phyloP scores from a whole-genome alignment of 2,888 invertebrate genomes.

The Polydrusus pterygomalis region DNA sequence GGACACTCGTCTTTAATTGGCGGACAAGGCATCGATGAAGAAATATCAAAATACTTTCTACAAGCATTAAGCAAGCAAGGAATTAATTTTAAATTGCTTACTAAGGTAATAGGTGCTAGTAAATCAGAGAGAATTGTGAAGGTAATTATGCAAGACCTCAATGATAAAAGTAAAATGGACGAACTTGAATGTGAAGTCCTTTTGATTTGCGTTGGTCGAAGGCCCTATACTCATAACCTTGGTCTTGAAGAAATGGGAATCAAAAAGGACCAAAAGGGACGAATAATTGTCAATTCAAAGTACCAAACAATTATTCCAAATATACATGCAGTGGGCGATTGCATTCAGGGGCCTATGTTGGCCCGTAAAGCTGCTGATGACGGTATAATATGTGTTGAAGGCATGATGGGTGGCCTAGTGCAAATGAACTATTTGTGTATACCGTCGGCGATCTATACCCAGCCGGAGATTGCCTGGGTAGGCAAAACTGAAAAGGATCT shows the following conservation, averaged over 20 bases:
- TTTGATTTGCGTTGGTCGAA: constrained; percentile 94
- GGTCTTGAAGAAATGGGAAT: constrained; percentile 96
- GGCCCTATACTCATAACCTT: constrained; percentile 93
- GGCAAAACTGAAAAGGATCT: constrained; percentile 96
- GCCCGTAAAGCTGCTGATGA: constrained; percentile 99
- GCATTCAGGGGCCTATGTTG: constrained; percentile 99
- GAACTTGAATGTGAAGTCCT: constrained; percentile 93
- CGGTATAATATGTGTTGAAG: constrained; percentile 71
- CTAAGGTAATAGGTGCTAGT: constrained; percentile 91
- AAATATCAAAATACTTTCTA: constrained; percentile 95
- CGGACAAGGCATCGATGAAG: constrained; percentile 96
- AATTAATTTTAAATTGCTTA: constrained; percentile 92
- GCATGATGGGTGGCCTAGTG: constrained; percentile 85
- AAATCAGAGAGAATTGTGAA: constrained; percentile 82
- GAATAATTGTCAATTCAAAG: constrained; percentile 95
- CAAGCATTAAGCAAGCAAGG: constrained; percentile 94
- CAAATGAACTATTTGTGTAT: constrained; percentile 99
- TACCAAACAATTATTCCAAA: constrained; percentile 97
- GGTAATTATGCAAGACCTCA: constrained; percentile 88
- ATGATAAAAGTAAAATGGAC: constrained; percentile 87
- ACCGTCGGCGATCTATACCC: constrained; percentile 99
- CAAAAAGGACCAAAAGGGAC: constrained; percentile 93
- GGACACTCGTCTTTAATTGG: constrained; percentile 95
- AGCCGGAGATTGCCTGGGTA: constrained; percentile 99
- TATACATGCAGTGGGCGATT: constrained; percentile 98